phyloP scores from a whole-genome alignment of 2,797 vertebrate genomes.

The Sebastes jordani region DNA sequence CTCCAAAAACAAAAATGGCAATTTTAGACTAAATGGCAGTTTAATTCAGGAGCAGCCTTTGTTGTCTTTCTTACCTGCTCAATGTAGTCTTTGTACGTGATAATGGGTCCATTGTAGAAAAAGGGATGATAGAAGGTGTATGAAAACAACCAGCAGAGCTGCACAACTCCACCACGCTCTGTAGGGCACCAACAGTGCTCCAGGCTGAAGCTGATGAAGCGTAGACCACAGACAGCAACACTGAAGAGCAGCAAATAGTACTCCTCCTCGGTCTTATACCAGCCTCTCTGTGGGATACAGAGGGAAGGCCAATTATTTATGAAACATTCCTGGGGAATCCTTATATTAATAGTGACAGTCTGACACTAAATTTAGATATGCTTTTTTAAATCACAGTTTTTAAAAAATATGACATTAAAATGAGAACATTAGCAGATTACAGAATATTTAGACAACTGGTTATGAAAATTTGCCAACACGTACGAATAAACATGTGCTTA shows the following conservation, averaged over 20 bases:
- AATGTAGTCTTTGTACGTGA: conserved; percentile 88
- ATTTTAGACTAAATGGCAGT: background rate
- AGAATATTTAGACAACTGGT: background rate
- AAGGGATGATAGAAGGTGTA: conserved; percentile 96
- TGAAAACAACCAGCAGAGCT: conserved; percentile 87
- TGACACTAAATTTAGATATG: background rate
- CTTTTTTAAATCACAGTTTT: background rate
- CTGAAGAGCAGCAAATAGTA: conserved; percentile 94
- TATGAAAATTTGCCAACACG: conserved; percentile 7
- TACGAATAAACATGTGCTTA: background rate
- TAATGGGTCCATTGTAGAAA: conserved; percentile 94
- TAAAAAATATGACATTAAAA: background rate
- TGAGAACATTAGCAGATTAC: background rate
- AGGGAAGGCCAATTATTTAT: conserved; percentile 37
- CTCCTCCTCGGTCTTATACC: conserved; percentile 90
- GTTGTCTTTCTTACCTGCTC: conserved; percentile 82
- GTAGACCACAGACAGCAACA: conserved; percentile 90
- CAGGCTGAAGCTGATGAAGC: conserved; percentile 93
- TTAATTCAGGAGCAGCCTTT: background rate
- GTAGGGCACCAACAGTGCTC: conserved; percentile 87
- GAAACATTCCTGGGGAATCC: conserved; percentile 7
- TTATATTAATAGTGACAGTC: conserved; percentile 4
- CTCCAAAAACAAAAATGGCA: background rate
- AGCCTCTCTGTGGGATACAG: conserved; percentile 83
- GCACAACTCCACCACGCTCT: conserved; percentile 49